These are phyloP conservation scores for Poecile montanus DNA, from an alignment of 2,797 vertebrate species.

Conservation along the genomic window DNA sequence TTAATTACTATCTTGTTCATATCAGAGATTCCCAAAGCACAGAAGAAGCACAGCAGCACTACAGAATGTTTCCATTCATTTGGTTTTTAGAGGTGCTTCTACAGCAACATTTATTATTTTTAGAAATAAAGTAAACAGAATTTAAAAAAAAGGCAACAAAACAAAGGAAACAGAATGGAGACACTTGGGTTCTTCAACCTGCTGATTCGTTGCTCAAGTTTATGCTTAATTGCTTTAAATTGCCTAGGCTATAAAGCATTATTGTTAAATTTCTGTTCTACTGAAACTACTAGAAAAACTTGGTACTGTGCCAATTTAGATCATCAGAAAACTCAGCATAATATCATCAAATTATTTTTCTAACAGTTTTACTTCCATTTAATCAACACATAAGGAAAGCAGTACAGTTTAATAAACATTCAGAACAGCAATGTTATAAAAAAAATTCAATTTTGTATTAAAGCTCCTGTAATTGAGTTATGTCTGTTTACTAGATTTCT, in stretches of 20 bases:
- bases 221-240: neutral
- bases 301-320: neutral
- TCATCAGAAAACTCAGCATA: neutral
- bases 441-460: conserved; percentile 24
- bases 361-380: conserved; percentile 4
- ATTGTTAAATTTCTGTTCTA: neutral
- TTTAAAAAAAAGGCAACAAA: neutral
- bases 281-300: neutral
- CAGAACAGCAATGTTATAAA: neutral
- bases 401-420: conserved; percentile 11
- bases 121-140: neutral
- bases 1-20: neutral
- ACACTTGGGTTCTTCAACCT: neutral
- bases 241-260: neutral
- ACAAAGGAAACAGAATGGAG: neutral
- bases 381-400: neutral
- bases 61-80: neutral
- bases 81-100: neutral
- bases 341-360: neutral
- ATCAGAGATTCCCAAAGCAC: neutral
- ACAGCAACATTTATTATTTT: neutral
- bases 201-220: neutral
- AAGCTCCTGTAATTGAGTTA: conserved; percentile 1
- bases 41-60: neutral
- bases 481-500: conserved; percentile 16